Evolutionary conservation across 2,888 invertebrate genomes (phyloP).

Genomic region (Macrophya annulata): DNA sequence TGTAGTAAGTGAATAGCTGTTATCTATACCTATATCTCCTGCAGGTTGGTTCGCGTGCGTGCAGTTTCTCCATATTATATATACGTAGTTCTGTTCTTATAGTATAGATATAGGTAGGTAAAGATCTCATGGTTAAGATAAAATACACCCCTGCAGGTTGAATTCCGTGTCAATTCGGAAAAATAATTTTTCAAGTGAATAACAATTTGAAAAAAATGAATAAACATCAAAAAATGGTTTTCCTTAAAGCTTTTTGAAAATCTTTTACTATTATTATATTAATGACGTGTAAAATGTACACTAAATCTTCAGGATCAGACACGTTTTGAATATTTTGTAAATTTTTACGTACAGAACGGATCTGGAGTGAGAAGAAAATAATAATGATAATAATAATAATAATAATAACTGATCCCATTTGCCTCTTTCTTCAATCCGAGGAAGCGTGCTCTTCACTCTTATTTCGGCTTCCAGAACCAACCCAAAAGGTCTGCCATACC

Average conservation of each 20-base stretch:
- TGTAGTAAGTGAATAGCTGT: constrained; percentile 22
- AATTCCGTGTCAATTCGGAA: neutral
- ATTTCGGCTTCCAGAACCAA: neutral
- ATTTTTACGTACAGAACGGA: too few species aligned
- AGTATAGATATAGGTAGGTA: neutral
- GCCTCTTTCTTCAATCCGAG: neutral
- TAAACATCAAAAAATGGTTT: too few species aligned
- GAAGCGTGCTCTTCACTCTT: constrained; percentile 14
- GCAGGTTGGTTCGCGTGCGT: constrained; percentile 3
- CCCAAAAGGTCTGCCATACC: constrained; percentile 36
- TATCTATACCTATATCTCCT: neutral
- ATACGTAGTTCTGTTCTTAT: neutral
- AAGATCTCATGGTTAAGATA: neutral
- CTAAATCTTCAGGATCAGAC: too few species aligned
- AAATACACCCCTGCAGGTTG: neutral
- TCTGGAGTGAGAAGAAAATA: neutral
- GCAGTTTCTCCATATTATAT: neutral
- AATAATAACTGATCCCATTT: neutral
- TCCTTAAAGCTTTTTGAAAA: too few species aligned
- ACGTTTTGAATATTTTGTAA: too few species aligned
- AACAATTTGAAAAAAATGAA: neutral
- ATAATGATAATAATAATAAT: too few species aligned
- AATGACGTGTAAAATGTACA: too few species aligned
- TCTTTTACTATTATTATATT: too few species aligned
- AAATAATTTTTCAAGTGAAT: neutral